Conservation (phyloP, 64 coral and sea anemone species). For the Platygyra sinensis region DNA sequence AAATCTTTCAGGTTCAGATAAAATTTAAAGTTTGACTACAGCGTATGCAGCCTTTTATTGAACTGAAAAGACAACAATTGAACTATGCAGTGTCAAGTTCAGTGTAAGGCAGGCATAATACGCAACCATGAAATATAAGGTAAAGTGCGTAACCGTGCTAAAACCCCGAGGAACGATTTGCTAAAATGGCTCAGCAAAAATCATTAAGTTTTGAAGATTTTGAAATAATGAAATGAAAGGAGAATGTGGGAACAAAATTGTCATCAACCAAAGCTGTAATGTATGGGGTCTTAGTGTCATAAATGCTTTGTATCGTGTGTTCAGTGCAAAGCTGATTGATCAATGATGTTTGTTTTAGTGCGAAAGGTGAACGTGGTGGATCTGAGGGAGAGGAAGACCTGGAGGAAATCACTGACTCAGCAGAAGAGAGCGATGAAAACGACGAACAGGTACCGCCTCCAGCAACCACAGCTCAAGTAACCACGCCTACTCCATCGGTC, state of each 20-base stretch:
- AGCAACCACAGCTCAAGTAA: background rate
- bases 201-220: no score
- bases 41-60: no score
- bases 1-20: no score
- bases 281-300: background rate
- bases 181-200: no score
- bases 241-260: background rate
- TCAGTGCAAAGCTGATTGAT: background rate
- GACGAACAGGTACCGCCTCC: conserved; percentile 21
- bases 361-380: conserved; percentile 13
- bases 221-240: no score
- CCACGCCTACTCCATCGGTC: background rate
- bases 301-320: background rate
- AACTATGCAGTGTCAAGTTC: no score
- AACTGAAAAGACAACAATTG: no score
- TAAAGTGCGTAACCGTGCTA: no score
- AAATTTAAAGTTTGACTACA: no score
- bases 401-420: conserved; percentile 68
- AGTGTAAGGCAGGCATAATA: no score
- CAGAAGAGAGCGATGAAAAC: conserved; percentile 89
- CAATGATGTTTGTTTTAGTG: background rate
- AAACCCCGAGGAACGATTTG: no score
- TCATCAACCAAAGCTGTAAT: background rate
- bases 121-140: no score
- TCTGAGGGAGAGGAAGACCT: conserved; percentile 60